Evolutionary conservation across 2,888 invertebrate species (phyloP), one percentile per base, ranked within the genome.

Genomic region (Xanthia togata): DNA sequence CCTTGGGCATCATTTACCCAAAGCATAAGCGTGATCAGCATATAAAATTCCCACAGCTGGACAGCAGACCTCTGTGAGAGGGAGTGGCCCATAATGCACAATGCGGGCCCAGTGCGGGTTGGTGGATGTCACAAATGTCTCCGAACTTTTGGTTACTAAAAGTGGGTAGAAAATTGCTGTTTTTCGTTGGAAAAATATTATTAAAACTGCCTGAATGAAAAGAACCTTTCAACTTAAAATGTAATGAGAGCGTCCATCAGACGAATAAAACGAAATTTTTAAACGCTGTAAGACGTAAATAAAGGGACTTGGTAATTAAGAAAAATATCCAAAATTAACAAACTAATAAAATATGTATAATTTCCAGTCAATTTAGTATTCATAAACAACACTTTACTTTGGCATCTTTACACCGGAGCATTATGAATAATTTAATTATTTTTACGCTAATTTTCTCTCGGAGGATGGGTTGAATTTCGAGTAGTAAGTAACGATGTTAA

Each of bases 331-430:
- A 65, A 73, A 78, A 79, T 85, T 79, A 72, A 76, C 78, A 73
- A 67, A 68, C 64, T 73, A 71, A 79, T 86, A 70, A 80, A 87
- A 79, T 84, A 81, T 79, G 59, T 50, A 78, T 74, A 84, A 85
- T 87, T 85, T 77, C 68, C 50, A 76, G 78, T 80, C 71, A 57
- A 87, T 87, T 87, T 80, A 47, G 82, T 81, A 86, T 87, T 87
- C 86, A 87, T 85, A 87, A 87, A 85, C 81, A 86, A 72, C 63
- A 26, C 23, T 76, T 70, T 75, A 74, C 62, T 79, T 60, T 57
- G 73, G 59, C 67, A 70, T 67, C 70, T 75, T 72, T 78, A 80
- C 70, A 76, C 70, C 76, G 59, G 79, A 38, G 38, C 53, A 62
- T 78, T 67, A 76, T 87, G 76, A 77, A 85, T 81, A 73, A 86